Conservation (phyloP, 2,888 invertebrate species). For the Mactromeris polynyma region DNA sequence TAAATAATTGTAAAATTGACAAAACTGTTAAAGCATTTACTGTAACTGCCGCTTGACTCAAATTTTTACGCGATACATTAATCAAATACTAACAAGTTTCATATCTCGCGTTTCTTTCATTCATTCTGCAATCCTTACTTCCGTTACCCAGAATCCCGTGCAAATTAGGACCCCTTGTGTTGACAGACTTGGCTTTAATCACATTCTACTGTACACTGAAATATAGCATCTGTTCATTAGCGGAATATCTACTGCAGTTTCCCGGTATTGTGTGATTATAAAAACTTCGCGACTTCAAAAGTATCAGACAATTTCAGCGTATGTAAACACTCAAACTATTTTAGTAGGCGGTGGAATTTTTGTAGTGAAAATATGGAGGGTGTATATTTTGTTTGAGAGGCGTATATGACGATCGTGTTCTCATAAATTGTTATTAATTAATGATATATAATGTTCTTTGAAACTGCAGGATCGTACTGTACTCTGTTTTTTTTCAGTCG, state of each 20-base stretch:
- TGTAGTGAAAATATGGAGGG: background rate
- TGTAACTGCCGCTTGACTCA: background rate
- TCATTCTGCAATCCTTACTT: background rate
- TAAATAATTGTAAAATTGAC: too few relatives aligned
- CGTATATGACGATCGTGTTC: background rate
- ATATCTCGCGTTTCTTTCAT: background rate
- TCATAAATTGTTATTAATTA: conserved; percentile 16
- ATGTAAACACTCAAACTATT: conserved; percentile 16
- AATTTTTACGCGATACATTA: background rate
- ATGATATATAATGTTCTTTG: background rate
- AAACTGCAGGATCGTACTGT: background rate
- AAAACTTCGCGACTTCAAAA: conserved; percentile 1
- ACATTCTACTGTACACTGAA: conserved; percentile 13
- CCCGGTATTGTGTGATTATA: background rate
- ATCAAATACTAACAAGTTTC: background rate
- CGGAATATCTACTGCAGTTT: conserved; percentile 10
- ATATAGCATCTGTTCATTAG: conserved; percentile 29
- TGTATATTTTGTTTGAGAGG: background rate
- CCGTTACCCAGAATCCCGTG: background rate
- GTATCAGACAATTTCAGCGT: conserved; percentile 9
- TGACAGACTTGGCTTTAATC: conserved; percentile 32
- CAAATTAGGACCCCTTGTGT: conserved; percentile 31
- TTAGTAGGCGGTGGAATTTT: background rate
- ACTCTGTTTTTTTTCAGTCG: background rate
- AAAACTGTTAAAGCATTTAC: too few relatives aligned